Conservation (phyloP, 1,140 invertebrate species). For the Dinoponera quadriceps region DNA sequence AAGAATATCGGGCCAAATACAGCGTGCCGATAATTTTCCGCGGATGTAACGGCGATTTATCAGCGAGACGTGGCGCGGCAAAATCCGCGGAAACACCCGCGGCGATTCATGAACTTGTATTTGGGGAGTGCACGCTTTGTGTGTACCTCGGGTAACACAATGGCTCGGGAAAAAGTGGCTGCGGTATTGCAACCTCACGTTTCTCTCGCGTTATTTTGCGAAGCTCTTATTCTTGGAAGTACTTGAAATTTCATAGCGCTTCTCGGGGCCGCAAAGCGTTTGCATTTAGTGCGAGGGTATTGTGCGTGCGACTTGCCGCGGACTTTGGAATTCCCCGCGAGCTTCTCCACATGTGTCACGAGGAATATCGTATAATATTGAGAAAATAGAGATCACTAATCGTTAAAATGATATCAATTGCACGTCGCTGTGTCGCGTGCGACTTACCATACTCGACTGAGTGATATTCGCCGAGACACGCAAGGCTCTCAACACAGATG, state of each 20-base stretch:
- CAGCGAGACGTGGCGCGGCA: slow-evolving; percentile 26
- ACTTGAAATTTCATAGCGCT: slow-evolving; percentile 3
- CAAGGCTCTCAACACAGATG: too few relatives aligned
- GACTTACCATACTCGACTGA: background rate
- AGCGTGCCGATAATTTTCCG: slow-evolving; percentile 23
- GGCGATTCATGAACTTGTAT: slow-evolving; percentile 58
- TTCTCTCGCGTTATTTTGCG: slow-evolving; percentile 23
- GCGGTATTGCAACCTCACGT: slow-evolving; percentile 29
- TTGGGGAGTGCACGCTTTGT: slow-evolving; percentile 31
- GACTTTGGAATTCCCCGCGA: background rate
- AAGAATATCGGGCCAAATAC: slow-evolving; percentile 21
- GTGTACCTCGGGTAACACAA: slow-evolving; percentile 14
- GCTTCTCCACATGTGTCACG: background rate
- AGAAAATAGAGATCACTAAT: too few relatives aligned
- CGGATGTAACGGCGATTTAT: slow-evolving; percentile 8
- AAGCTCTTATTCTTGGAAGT: slow-evolving; percentile 22
- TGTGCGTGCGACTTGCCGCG: background rate
- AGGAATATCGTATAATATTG: too few relatives aligned
- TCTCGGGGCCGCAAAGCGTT: slow-evolving; percentile 19
- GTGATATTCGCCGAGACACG: background rate
- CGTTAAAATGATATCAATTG: background rate
- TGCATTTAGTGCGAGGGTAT: slow-evolving; percentile 13
- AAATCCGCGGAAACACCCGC: slow-evolving; percentile 21
- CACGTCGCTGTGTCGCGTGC: background rate
- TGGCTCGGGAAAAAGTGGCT: background rate